Evolutionary conservation across 1,140 invertebrate genomes (phyloP), one percentile per base, ranked within the genome.

Genomic region (Cydia pomonella): DNA sequence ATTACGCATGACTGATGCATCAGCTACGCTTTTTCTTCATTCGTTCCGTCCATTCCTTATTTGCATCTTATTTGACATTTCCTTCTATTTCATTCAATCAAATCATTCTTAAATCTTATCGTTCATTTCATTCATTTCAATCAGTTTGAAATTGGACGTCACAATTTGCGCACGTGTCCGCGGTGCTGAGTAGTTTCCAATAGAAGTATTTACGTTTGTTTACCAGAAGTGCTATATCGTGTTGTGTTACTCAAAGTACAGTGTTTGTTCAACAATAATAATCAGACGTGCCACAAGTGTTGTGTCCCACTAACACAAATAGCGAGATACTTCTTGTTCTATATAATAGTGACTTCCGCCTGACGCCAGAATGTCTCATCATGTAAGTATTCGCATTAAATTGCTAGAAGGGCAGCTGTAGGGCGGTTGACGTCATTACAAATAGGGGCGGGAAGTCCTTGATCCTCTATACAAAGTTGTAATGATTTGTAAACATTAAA

Each of bases 401-500:
- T 53, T 79, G 66, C 72, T 74, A 72, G 63, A 62, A 75, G 69
- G 47, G n/a, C 59, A 74, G 75, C 63, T 50, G 27, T 50, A 82
- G 83, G 80, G 82, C 80, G 80, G 80, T 25, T 82, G 84, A 84
- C 82, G 82, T 83, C 78, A 84, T 71, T 44, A 3, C 73, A 18
- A 18, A 38, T 33, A 69, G n/a, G 27, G 64, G 64, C 27, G 29
- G 64, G n/a, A 33, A 18, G 16, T 29, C 64, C 64, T 69, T 69
- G 29, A 33, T 18, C 2, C 64, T 10, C n/a, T 5, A 10, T 59
- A 23, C 53, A 59, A 59, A 59, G 53, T 59, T 59, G 18, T 59
- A 59, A 23, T 10, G 23, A 10, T 10, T 23, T 21, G 21, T 59
- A 59, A 59, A 59, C 53, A 59, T 9, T 59, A 59, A 59, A 59